A percentile compares a stretch with the other conserved stretches of the same genome.
Evolutionary conservation across 2,113 vertebrate species (phyloP).

Genomic region (Alaudala cheleensis): DNA sequence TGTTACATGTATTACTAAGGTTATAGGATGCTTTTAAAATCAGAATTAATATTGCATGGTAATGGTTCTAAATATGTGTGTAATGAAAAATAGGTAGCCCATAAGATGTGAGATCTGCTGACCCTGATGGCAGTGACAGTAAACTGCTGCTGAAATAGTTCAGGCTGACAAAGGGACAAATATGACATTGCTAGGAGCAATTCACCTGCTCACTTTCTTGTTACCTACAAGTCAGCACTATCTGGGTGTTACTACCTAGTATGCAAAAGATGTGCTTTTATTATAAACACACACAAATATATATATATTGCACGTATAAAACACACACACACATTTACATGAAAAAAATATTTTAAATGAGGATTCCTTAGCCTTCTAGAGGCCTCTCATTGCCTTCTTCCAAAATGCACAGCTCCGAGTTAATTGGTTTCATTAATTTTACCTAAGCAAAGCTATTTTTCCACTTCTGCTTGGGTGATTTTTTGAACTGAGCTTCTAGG

Average conservation of each 20-base stretch:
- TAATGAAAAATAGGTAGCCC: not conserved
- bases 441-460: not conserved
- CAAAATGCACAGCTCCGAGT: not conserved
- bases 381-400: not conserved
- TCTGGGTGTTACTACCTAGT: not conserved
- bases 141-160: not conserved
- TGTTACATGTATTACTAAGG: not conserved
- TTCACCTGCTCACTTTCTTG: not conserved
- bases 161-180: not conserved
- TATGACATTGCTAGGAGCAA: not conserved
- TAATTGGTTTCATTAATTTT: not conserved
- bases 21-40: not conserved
- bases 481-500: not conserved
- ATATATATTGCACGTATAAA: rapidly evolving
- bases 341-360: not conserved
- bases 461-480: not conserved
- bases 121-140: not conserved
- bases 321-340: not conserved
- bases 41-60: not conserved
- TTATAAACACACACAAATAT: not conserved
- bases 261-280: not conserved
- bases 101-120: not conserved
- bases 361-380: not conserved
- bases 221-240: not conserved
- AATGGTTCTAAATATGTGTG: not conserved